phyloP scores from a whole-genome alignment of 2,888 invertebrate species.

The Plutella xylostella region DNA sequence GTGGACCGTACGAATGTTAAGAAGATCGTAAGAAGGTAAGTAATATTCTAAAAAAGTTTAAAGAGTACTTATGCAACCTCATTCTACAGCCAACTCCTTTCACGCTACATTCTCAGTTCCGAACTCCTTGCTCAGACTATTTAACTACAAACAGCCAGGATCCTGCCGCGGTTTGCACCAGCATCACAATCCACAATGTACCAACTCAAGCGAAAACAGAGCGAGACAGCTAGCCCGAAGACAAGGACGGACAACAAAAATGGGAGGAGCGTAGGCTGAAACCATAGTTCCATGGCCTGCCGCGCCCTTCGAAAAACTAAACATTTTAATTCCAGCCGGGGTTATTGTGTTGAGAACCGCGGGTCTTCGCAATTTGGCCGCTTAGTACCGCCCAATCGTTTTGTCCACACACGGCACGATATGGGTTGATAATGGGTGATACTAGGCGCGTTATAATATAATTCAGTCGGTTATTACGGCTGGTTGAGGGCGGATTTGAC shows the following conservation, averaged over 20 bases:
- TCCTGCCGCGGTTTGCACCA: conserved; percentile 29
- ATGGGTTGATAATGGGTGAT: conserved; percentile 53
- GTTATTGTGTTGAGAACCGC: not conserved
- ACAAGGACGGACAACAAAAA: conserved; percentile 24
- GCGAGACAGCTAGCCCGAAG: conserved; percentile 23
- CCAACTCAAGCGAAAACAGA: conserved; percentile 31
- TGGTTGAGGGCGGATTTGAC: conserved; percentile 30
- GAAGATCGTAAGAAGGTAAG: no score
- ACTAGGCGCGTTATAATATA: conserved; percentile 51
- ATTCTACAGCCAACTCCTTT: no score
- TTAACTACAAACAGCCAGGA: no score
- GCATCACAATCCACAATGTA: conserved; percentile 25
- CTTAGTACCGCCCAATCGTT: conserved; percentile 45
- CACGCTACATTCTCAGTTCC: no score
- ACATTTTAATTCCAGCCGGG: not conserved
- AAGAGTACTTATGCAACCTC: no score
- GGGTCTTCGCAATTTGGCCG: conserved; percentile 23
- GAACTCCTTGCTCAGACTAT: no score
- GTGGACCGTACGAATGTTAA: no score
- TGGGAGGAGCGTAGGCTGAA: conserved; percentile 7
- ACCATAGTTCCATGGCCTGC: conserved; percentile 24
- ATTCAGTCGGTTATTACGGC: conserved; percentile 52
- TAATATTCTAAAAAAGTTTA: no score
- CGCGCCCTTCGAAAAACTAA: not conserved
- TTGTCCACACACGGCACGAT: conserved; percentile 47